Percentiles rank a stretch among this genome's conserved stretches.
phyloP scores from a whole-genome alignment of 2,888 invertebrate genomes.

The Vesta saturnalis region DNA sequence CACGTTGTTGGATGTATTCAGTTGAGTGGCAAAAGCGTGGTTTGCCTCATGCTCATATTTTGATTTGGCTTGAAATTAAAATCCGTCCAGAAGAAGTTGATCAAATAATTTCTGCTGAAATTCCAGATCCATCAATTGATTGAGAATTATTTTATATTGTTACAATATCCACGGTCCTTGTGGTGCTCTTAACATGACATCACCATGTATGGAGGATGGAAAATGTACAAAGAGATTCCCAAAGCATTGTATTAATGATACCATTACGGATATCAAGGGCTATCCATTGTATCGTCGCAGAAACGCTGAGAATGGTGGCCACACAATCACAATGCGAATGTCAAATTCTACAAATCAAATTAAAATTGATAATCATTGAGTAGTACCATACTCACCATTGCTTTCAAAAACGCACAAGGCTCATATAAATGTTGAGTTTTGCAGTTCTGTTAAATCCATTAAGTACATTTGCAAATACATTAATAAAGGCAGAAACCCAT shows the following conservation, averaged over 20 bases:
- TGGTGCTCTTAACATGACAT: conserved; percentile 10
- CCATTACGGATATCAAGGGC: conserved; percentile 41
- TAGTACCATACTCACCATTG: conserved; percentile 46
- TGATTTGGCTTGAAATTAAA: conserved; percentile 28
- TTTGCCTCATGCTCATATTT: conserved; percentile 28
- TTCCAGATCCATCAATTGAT: conserved; percentile 49
- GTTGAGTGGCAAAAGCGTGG: conserved; percentile 39
- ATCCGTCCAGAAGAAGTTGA: conserved; percentile 44
- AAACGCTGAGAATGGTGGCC: conserved; percentile 40
- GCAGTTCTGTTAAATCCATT: conserved; percentile 57
- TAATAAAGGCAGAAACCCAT: too few relatives aligned
- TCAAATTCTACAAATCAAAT: conserved; percentile 17
- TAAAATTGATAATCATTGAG: conserved; percentile 48
- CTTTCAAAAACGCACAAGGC: conserved; percentile 49
- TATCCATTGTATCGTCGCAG: conserved; percentile 47
- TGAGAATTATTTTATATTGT: conserved; percentile 50
- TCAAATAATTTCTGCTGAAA: conserved; percentile 51
- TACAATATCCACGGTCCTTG: conserved; percentile 38
- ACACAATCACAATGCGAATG: conserved; percentile 42
- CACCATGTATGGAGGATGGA: conserved; percentile 18
- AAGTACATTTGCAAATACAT: conserved; percentile 61
- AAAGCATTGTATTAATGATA: neutral
- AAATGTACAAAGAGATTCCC: conserved; percentile 43
- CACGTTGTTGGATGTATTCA: conserved; percentile 37
- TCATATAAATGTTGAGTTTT: conserved; percentile 53